Percentiles rank a stretch among this genome's conserved stretches.
These are phyloP conservation scores for Apeira syringaria DNA, from an alignment of 2,888 invertebrate species.

Conservation along the genomic window DNA sequence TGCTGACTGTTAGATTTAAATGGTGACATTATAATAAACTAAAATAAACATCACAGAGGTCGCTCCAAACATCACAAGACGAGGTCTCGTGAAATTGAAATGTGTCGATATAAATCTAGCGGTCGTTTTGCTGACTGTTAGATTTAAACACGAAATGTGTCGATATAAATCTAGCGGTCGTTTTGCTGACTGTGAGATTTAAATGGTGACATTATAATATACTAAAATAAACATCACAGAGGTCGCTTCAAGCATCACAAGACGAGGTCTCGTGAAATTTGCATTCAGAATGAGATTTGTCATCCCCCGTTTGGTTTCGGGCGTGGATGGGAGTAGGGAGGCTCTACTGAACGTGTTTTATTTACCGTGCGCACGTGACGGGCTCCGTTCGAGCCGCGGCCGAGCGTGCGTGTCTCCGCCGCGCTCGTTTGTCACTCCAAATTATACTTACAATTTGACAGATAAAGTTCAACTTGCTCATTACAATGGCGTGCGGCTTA, in stretches of 20 bases:
- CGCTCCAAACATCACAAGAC: slow-evolving; percentile 43
- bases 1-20: slow-evolving; percentile 38
- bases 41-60: slow-evolving; percentile 47
- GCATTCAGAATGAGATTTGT: slow-evolving; percentile 67
- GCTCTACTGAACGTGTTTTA: slow-evolving; percentile 64
- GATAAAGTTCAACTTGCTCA: slow-evolving; percentile 50
- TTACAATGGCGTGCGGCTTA: slow-evolving; percentile 52
- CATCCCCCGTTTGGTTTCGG: slow-evolving; percentile 53
- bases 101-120: slow-evolving; percentile 32
- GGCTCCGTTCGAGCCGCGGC: slow-evolving; percentile 48
- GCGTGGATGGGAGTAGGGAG: slow-evolving; percentile 34
- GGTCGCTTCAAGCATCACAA: slow-evolving; percentile 42
- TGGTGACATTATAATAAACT: slow-evolving; percentile 45
- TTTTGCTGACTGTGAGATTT: slow-evolving; percentile 38
- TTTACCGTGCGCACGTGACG: slow-evolving; percentile 67
- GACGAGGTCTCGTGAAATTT: slow-evolving; percentile 55
- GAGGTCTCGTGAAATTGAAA: slow-evolving; percentile 46
- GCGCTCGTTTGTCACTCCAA: slow-evolving; percentile 67
- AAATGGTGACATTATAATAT: slow-evolving; percentile 45
- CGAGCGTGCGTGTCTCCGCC: slow-evolving; percentile 50
- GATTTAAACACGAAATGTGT: slow-evolving; percentile 44
- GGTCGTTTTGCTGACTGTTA: slow-evolving; percentile 38
- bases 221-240: slow-evolving; percentile 46
- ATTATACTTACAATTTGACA: slow-evolving; percentile 48
- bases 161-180: slow-evolving; percentile 31